A percentile compares a stretch with the other conserved stretches of the same genome.
Conservation (phyloP, 2,888 invertebrate species). For the Atrina japonica region DNA sequence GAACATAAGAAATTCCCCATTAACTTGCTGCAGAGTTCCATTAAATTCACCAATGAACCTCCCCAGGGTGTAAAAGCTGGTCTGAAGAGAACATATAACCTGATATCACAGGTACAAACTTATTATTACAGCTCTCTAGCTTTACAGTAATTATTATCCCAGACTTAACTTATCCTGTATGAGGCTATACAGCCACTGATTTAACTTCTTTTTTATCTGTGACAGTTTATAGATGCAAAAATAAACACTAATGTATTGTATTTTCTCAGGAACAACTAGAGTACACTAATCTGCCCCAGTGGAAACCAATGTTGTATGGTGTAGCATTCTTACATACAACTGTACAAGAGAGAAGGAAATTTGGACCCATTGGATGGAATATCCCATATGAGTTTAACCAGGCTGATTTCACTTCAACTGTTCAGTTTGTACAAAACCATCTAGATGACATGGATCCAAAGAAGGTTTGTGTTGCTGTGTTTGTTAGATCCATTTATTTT, state of each 20-base stretch:
- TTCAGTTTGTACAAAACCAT: constrained; percentile 98
- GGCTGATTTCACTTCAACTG: constrained; percentile 96
- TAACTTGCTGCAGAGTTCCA: constrained; percentile 91
- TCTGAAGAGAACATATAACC: constrained; percentile 95
- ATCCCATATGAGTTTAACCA: constrained; percentile 98
- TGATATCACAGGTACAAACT: constrained; percentile 85
- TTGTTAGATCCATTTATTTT: no score
- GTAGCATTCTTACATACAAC: constrained; percentile 97
- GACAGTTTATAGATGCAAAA: no score
- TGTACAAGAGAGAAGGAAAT: constrained; percentile 96
- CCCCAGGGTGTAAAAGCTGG: constrained; percentile 97
- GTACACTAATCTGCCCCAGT: constrained; percentile 91
- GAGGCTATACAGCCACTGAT: no score
- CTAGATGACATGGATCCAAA: constrained; percentile 98
- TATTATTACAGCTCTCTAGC: neutral
- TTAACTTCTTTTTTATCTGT: no score
- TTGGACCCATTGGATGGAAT: constrained; percentile 98
- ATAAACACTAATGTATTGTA: no score
- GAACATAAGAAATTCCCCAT: constrained; percentile 96
- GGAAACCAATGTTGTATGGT: constrained; percentile 96
- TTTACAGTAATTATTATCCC: neutral
- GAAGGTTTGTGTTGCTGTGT: constrained; percentile 84
- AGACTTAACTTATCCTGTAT: no score
- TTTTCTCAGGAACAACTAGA: constrained; percentile 92
- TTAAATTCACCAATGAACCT: constrained; percentile 98